Evolutionary conservation across 2,797 vertebrate species (phyloP).

Genomic region (Odontamblyopus lacepedii): DNA sequence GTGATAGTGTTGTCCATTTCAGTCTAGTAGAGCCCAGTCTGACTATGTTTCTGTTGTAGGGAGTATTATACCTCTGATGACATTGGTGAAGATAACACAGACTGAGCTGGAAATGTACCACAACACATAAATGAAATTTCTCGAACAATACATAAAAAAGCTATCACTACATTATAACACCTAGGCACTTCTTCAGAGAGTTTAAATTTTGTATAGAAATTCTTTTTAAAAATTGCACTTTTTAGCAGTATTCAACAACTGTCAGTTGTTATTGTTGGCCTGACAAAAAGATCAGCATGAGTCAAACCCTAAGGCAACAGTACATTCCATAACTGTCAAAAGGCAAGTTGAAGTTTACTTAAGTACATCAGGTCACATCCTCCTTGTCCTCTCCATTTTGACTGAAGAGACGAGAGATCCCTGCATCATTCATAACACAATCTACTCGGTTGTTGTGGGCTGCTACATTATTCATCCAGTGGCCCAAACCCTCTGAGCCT

Average conservation of each 20-base stretch:
- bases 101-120: too few relatives aligned
- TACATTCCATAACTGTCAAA: conserved; percentile 17
- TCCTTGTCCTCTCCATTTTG: conserved; percentile 26
- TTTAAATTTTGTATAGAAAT: background rate
- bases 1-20: too few relatives aligned
- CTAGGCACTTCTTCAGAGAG: background rate
- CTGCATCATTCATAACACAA: conserved; percentile 69
- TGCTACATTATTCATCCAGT: conserved; percentile 58
- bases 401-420: conserved; percentile 29
- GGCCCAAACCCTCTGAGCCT: conserved; percentile 39
- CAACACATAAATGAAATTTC: too few relatives aligned
- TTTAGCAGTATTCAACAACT: background rate
- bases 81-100: too few relatives aligned
- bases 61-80: too few relatives aligned
- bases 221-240: background rate
- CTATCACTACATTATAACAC: background rate
- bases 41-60: too few relatives aligned
- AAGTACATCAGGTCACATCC: conserved; percentile 43
- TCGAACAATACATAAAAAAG: background rate
- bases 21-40: too few relatives aligned
- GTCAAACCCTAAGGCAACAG: background rate
- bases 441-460: conserved; percentile 54
- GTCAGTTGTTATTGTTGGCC: background rate
- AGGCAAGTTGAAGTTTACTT: conserved; percentile 24
- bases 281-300: background rate